Evolutionary conservation across 2,113 vertebrate genomes (phyloP).

Genomic region (Smithornis capensis): DNA sequence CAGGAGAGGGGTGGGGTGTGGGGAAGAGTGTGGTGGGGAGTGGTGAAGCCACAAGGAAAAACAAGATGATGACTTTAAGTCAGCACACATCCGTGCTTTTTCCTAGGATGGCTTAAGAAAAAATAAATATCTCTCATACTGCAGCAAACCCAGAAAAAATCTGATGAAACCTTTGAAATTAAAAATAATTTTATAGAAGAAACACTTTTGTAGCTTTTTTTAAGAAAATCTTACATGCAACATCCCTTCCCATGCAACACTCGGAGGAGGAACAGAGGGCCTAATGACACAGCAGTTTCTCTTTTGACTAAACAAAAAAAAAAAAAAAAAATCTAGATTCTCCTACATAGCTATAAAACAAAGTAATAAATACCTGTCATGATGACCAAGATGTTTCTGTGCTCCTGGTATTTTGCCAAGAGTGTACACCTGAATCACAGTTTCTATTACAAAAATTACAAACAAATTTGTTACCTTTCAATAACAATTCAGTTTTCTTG

Average conservation of each 20-base stretch:
- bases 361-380: neutral
- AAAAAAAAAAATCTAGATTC: neutral
- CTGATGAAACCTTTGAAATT: neutral
- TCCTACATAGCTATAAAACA: neutral
- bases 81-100: neutral
- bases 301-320: neutral
- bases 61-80: neutral
- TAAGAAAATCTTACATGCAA: neutral
- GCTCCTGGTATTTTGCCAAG: neutral
- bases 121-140: neutral
- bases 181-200: neutral
- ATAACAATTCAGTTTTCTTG: neutral
- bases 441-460: neutral
- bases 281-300: accelerated
- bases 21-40: neutral
- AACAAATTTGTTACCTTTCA: neutral
- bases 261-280: neutral
- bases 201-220: neutral
- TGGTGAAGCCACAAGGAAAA: neutral
- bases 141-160: neutral
- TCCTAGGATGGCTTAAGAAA: neutral
- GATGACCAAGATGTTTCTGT: neutral
- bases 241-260: neutral
- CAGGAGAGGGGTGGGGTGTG: neutral
- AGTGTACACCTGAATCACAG: neutral